Base-by-base conservation (phyloP, 2,888 invertebrate genomes). In the Cryptus armator region DNA sequence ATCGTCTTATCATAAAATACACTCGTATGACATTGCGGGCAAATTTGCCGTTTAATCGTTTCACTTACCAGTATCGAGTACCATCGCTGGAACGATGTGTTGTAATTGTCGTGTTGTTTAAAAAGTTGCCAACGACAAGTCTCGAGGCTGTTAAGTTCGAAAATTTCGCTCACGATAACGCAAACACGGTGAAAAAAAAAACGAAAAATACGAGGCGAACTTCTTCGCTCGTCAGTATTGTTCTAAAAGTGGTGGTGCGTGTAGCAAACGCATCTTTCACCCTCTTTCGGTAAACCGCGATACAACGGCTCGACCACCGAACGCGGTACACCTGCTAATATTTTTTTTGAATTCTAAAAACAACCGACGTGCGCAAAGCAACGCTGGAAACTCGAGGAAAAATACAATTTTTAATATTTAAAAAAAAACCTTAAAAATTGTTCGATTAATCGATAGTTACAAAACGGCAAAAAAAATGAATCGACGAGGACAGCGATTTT, bases 1-100 rank as follows among this genome's bases (percentile, higher is more conserved):
- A 66, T 62, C 43, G 53, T 44, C 66, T 82, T 77, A 77, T 82
- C 82, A 59, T 48, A 71, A 77, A 82, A 56, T 67, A 82, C 77
- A 82, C 77, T 66, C 53, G 68, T 24, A 37, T 70, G 19, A 44
- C 48, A 64, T 71, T 53, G 66, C 24, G n/a, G n/a, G 64, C 68
- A 70, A 70, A 68, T 78, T 71, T 32, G 70, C 37, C 43, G 29
- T 62, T 32, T 32, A 48, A 48, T 56, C 59, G 51, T n/a, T 64
- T 71, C 12, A 19, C 29, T 64, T 16, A 16, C 24, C 6, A 29
- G 29, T n/a, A 62, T 32, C 24, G 14, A 29, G 29, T n/a, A 62
- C 62, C n/a, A 19, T 12, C 14, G 14, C n/a, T n/a, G 29, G 7
- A 62, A 10, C 29, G 29, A 7, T 29, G 62, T 14, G n/a, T 12